phyloP scores from a whole-genome alignment of 1,140 invertebrate genomes.

The Drosophila tani region DNA sequence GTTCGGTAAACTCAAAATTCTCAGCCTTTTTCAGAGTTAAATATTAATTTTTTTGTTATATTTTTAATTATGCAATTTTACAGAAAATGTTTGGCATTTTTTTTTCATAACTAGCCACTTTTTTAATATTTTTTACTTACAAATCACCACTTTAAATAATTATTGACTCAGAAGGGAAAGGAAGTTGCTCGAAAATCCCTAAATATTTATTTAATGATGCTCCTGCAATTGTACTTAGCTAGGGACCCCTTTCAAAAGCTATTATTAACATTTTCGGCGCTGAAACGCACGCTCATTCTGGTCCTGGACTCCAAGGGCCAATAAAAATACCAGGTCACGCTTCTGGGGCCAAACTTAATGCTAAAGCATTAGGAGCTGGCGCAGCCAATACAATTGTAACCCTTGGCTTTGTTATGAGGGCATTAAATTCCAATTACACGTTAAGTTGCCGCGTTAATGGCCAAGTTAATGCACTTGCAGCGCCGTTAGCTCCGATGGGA shows the following conservation, averaged over 20 bases:
- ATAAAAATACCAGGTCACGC: constrained; percentile 51
- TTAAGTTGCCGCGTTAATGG: constrained; percentile 71
- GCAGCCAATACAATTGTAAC: constrained; percentile 57
- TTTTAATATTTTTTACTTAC: no score
- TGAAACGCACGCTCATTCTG: constrained; percentile 13
- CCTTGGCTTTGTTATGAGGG: constrained; percentile 59
- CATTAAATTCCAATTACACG: constrained; percentile 81
- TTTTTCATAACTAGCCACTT: no score
- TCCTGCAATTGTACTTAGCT: neutral
- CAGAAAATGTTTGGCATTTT: no score
- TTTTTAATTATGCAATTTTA: no score
- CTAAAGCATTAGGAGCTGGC: constrained; percentile 32
- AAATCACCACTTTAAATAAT: no score
- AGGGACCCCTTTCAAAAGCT: neutral
- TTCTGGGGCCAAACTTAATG: constrained; percentile 40
- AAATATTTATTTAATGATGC: neutral
- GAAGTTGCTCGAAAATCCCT: no score
- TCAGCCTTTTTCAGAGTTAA: no score
- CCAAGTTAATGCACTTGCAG: constrained; percentile 71
- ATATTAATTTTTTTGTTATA: no score
- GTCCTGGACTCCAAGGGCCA: constrained; percentile 15
- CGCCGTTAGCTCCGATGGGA: constrained; percentile 33
- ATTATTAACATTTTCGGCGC: constrained; percentile 7
- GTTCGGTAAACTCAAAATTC: no score
- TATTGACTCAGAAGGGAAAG: no score